phyloP scores from a whole-genome alignment of 2,113 vertebrate species.

The Fulica atra region DNA sequence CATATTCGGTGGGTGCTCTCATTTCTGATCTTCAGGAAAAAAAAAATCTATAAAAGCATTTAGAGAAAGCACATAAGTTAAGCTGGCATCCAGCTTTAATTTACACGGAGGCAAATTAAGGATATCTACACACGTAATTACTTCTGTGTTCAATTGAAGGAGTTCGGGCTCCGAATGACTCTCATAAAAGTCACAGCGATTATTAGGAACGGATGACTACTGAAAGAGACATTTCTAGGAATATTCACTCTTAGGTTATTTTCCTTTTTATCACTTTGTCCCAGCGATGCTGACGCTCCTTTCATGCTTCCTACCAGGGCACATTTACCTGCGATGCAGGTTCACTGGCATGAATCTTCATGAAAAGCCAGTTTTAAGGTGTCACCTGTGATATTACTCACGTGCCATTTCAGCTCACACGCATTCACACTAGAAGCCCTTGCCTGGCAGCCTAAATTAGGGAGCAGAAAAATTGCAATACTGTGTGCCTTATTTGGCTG shows the following conservation, averaged over 20 bases:
- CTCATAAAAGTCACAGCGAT: slow-evolving; percentile 18
- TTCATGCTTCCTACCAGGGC: not conserved
- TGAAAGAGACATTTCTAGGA: not conserved
- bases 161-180: not conserved
- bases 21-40: not conserved
- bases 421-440: not conserved
- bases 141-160: not conserved
- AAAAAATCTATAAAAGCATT: slow-evolving; percentile 20
- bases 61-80: not conserved
- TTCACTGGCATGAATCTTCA: not conserved
- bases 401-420: not conserved
- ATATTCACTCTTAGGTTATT: not conserved
- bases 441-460: not conserved
- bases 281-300: not conserved
- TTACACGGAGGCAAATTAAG: slow-evolving; percentile 28
- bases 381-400: not conserved
- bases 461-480: not conserved
- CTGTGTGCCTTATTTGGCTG: not conserved
- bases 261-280: not conserved
- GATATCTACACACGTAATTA: slow-evolving; percentile 7
- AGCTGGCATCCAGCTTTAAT: slow-evolving; percentile 35
- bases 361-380: not conserved
- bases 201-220: slow-evolving; percentile 13
- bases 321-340: not conserved
- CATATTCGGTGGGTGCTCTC: not conserved